phyloP scores from a whole-genome alignment of 2,888 invertebrate species.

The Polymixis lichenea region DNA sequence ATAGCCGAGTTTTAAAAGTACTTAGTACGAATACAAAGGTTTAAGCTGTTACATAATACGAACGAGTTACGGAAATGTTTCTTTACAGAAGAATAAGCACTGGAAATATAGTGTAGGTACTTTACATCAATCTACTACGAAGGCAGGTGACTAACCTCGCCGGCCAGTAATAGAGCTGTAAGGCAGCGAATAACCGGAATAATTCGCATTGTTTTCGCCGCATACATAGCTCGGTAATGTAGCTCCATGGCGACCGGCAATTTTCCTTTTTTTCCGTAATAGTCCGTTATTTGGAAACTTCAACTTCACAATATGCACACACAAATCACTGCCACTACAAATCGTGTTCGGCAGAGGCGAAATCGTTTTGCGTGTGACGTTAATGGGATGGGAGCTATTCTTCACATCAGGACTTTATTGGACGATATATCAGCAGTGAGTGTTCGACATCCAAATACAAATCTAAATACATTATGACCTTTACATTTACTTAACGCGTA shows the following conservation, averaged over 20 bases:
- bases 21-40: neutral
- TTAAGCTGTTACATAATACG: neutral
- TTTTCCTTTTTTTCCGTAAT: conserved; percentile 63
- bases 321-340: conserved; percentile 85
- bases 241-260: conserved; percentile 35
- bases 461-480: conserved; percentile 63
- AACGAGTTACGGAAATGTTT: neutral
- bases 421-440: conserved; percentile 79
- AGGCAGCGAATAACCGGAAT: conserved; percentile 50
- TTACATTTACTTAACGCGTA: conserved; percentile 48
- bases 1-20: neutral
- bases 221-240: conserved; percentile 47
- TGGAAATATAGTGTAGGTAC: conserved; percentile 6
- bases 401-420: conserved; percentile 85
- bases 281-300: conserved; percentile 73
- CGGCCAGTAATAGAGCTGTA: conserved; percentile 51
- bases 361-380: conserved; percentile 84
- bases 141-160: conserved; percentile 48
- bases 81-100: conserved; percentile 6
- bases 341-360: conserved; percentile 78
- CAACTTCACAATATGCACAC: conserved; percentile 76
- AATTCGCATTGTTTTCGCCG: conserved; percentile 56
- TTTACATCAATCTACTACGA: conserved; percentile 26
- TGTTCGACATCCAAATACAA: conserved; percentile 67
- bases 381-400: conserved; percentile 85